A percentile compares a stretch with the other conserved stretches of the same genome.
Evolutionary conservation across 1,140 invertebrate genomes (phyloP).

Genomic region (Drosophila lini): DNA sequence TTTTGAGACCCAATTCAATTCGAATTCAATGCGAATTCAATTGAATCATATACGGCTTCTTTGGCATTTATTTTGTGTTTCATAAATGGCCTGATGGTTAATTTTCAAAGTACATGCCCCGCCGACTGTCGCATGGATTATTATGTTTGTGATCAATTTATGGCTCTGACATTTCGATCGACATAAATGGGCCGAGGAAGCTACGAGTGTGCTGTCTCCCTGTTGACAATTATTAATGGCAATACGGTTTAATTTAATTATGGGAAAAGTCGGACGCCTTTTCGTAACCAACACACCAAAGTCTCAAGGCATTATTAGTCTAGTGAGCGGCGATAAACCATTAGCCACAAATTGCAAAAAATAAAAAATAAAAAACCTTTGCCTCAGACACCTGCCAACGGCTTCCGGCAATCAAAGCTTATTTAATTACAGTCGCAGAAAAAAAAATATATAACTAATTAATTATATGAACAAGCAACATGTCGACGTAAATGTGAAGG

Average conservation of each 20-base stretch:
- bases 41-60: conserved; percentile 66
- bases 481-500: conserved; percentile 58
- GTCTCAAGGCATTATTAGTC: conserved; percentile 11
- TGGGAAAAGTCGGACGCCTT: conserved; percentile 62
- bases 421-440: conserved; percentile 58
- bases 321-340: conserved; percentile 28
- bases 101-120: conserved; percentile 60
- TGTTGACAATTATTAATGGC: conserved; percentile 74
- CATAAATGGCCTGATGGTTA: conserved; percentile 79
- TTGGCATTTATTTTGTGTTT: conserved; percentile 64
- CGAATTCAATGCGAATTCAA: conserved; percentile 65
- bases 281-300: conserved; percentile 9
- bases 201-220: conserved; percentile 30
- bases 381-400: conserved; percentile 38
- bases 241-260: conserved; percentile 77
- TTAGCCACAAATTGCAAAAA: conserved; percentile 32
- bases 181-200: conserved; percentile 73
- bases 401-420: conserved; percentile 68
- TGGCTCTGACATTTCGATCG: conserved; percentile 69
- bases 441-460: conserved; percentile 61
- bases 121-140: conserved; percentile 73
- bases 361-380: conserved; percentile 28
- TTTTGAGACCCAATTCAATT: conserved; percentile 71
- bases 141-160: conserved; percentile 72
- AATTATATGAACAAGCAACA: conserved; percentile 56